A percentile compares a stretch with the other conserved stretches of the same genome.
Conservation (phyloP, 2,113 vertebrate genomes). For the Meriones unguiculatus region DNA sequence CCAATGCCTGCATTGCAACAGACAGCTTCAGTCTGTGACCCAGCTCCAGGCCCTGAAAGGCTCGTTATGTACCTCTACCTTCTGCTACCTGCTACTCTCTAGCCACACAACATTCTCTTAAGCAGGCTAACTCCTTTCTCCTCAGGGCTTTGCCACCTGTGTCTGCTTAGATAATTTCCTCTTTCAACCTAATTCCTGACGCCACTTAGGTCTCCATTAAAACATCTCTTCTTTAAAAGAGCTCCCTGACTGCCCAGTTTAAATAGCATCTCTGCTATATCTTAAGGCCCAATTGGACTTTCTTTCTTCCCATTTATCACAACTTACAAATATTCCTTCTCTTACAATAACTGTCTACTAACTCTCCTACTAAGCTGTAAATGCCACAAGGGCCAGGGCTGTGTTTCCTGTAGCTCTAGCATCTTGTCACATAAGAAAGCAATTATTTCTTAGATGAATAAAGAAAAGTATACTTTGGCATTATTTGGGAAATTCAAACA, state of each 20-base stretch:
- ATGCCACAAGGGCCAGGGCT: neutral
- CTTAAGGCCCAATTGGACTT: neutral
- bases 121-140: neutral
- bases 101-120: neutral
- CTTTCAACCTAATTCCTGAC: neutral
- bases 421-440: neutral
- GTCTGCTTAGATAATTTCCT: neutral
- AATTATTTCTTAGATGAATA: conserved; percentile 12
- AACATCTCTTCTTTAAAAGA: conserved; percentile 19
- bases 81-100: neutral
- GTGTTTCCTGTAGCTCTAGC: neutral
- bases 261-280: neutral
- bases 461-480: conserved; percentile 3
- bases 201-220: neutral
- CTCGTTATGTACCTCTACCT: neutral
- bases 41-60: neutral
- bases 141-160: neutral
- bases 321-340: conserved; percentile 42
- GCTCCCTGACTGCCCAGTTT: neutral
- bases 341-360: conserved; percentile 8
- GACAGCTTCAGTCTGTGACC: neutral
- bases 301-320: conserved; percentile 2
- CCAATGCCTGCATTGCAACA: neutral
- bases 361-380: neutral
- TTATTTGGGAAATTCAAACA: conserved; percentile 48